Evolutionary conservation across 2,888 invertebrate species (phyloP).

Genomic region (Agrilus mali): DNA sequence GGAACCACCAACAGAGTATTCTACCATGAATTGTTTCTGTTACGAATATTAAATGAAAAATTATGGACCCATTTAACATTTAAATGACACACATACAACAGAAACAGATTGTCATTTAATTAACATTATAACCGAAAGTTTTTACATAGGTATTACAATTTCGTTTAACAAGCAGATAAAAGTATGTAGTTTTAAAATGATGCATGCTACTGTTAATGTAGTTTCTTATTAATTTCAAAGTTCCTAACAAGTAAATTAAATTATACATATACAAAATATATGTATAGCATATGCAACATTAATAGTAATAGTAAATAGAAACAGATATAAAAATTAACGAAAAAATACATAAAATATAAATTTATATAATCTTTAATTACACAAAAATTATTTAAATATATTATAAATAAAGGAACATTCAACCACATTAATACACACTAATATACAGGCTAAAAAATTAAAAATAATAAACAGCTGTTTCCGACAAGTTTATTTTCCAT

Average conservation of each 20-base stretch:
- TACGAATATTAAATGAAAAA: constrained; percentile 7
- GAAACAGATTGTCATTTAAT: constrained; percentile 21
- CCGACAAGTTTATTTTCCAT: constrained; percentile 18
- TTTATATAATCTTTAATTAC: not conserved
- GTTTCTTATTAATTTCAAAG: constrained; percentile 2
- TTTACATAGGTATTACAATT: not conserved
- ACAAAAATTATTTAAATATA: constrained; percentile 5
- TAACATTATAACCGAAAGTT: constrained; percentile 11
- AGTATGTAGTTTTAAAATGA: too few relatives aligned
- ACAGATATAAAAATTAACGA: not conserved
- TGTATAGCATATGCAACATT: too few relatives aligned
- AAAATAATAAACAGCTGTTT: constrained; percentile 3
- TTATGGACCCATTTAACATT: constrained; percentile 1
- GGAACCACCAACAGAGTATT: constrained; percentile 5
- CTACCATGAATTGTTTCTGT: constrained; percentile 7
- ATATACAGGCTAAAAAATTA: constrained; percentile 10
- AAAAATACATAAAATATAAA: constrained; percentile 4
- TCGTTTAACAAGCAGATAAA: too few relatives aligned
- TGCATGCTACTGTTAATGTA: not conserved
- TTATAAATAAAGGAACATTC: constrained; percentile 19
- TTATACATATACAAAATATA: too few relatives aligned
- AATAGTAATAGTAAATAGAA: too few relatives aligned
- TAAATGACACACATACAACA: constrained; percentile 15
- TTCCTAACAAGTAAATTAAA: too few relatives aligned
- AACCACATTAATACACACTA: constrained; percentile 19